phyloP scores from a whole-genome alignment of 2,113 vertebrate species.

The Sterna hirundo region DNA sequence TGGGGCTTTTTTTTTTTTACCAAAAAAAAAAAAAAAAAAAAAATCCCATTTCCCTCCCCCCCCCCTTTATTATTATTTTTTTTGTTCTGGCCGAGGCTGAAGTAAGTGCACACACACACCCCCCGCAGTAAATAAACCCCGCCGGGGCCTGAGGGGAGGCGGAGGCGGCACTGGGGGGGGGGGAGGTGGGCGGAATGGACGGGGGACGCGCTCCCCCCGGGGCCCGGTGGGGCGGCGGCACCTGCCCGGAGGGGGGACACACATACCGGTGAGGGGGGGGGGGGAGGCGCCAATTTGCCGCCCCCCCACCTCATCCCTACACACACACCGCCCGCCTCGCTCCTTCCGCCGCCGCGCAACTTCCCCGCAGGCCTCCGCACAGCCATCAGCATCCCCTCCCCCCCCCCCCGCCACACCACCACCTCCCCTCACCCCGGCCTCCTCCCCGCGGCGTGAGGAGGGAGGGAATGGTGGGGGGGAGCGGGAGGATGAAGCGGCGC shows the following conservation, averaged over 20 bases:
- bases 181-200: too few relatives aligned
- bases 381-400: not conserved
- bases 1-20: not conserved
- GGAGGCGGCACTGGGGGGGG: not conserved
- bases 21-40: not conserved
- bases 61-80: not conserved
- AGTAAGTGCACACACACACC: not conserved
- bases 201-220: not conserved
- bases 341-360: not conserved
- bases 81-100: conserved; percentile 58
- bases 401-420: too few relatives aligned
- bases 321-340: not conserved
- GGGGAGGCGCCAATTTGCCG: not conserved
- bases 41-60: not conserved
- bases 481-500: not conserved
- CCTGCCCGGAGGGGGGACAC: not conserved
- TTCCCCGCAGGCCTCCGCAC: conserved; percentile 11
- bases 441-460: not conserved
- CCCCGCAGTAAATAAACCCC: not conserved
- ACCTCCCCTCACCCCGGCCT: not conserved
- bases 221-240: not conserved
- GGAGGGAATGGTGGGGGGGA: too few relatives aligned
- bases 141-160: not conserved
- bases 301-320: not conserved
- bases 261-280: not conserved